A percentile compares a stretch with the other conserved stretches of the same genome.
phyloP scores from a whole-genome alignment of 2,113 vertebrate genomes.

The Bufo gargarizans region DNA sequence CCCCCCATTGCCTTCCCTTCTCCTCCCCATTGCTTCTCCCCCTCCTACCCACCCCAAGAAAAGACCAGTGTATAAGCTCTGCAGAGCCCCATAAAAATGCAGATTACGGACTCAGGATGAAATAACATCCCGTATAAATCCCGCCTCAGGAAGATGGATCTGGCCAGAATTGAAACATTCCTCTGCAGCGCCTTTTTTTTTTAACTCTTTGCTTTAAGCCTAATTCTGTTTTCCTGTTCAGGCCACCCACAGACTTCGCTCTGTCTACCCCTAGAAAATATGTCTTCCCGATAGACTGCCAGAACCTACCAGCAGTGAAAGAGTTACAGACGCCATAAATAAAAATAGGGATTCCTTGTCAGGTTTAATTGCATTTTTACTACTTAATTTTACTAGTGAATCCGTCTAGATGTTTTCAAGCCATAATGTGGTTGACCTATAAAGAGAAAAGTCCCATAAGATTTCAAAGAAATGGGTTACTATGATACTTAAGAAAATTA shows the following conservation, averaged over 20 bases:
- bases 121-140: slow-evolving; percentile 75
- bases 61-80: slow-evolving; percentile 57
- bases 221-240: neutral
- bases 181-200: slow-evolving; percentile 69
- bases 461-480: neutral
- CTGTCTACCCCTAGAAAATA: neutral
- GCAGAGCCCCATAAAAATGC: slow-evolving; percentile 73
- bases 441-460: slow-evolving; percentile 7
- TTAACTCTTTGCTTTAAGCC: slow-evolving; percentile 67
- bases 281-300: neutral
- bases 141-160: slow-evolving; percentile 73
- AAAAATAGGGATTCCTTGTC: slow-evolving; percentile 14
- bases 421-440: slow-evolving; percentile 14
- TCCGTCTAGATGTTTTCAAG: slow-evolving; percentile 23
- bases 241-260: neutral
- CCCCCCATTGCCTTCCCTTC: slow-evolving; percentile 51
- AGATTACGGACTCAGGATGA: slow-evolving; percentile 72
- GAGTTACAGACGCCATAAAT: slow-evolving; percentile 9
- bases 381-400: slow-evolving; percentile 28
- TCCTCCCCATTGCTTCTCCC: slow-evolving; percentile 40
- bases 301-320: neutral
- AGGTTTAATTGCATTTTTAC: slow-evolving; percentile 18
- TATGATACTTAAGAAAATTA: slow-evolving; percentile 9
- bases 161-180: slow-evolving; percentile 73
- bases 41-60: slow-evolving; percentile 51